Base-by-base conservation (phyloP, 2,797 vertebrate species). In the Etheostoma perlongum region DNA sequence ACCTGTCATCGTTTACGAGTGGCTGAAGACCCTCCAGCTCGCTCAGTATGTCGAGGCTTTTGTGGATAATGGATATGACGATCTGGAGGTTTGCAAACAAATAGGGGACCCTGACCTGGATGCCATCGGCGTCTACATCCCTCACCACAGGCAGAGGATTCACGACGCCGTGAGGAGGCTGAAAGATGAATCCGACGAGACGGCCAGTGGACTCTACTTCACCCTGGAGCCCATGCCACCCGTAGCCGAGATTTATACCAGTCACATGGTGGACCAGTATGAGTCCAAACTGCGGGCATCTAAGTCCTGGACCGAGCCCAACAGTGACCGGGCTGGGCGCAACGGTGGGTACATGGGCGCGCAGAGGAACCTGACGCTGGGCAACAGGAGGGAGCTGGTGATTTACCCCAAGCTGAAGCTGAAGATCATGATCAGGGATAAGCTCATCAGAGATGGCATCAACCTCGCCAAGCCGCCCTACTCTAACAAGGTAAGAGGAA, bases 341-440 rank as follows among this genome's bases (percentile, higher is more conserved):
- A 92, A 81, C 85, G 89, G 76, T 67, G 94, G 85, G 53, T 93
- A 84, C 85, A 78, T 79, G 78, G 93, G 88, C 71, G 88, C 92
- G 78, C 95, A 94, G 84, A 92, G 89, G 76, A 95, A 95, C 89
- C 91, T 93, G 86, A 94, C 88, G 74, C 91, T 89, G 80, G 95
- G 89, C 69, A 93, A 92, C 87, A 91, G 92, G 83, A 95, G 93
- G 91, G 96, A 97, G 87, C 92, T 95, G 92, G 91, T 95, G 66
- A 93, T 96, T 72, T 98, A 96, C 88, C 98, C 98, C 63, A 96
- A 96, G 57, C 94, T 99, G 82, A 98, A 97, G 91, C 95, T 99
- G 90, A 99, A 99, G 95, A 99, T 99, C 89, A 97, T 99, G 97
- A 97, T 99, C 88, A 95, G 97, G 93, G 98, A 99, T 95, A 99